Evolutionary conservation across 1,140 invertebrate genomes (phyloP).

Genomic region (Ceratina calcarata): DNA sequence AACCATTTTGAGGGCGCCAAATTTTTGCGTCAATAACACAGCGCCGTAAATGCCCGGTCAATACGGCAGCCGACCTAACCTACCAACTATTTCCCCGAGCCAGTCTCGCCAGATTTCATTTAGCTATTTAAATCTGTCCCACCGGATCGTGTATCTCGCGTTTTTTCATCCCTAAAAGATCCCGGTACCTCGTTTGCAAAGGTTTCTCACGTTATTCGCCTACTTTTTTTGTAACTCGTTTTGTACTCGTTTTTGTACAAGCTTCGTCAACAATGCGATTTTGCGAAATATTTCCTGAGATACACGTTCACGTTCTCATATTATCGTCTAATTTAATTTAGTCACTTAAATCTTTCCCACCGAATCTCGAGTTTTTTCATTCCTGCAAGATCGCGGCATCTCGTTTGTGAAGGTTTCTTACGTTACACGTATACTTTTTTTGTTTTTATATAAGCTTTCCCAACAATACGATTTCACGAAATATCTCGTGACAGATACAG

Average conservation of each 20-base stretch:
- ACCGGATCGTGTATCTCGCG: no score
- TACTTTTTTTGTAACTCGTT: background rate
- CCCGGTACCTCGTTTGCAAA: no score
- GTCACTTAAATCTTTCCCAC: background rate
- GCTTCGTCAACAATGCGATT: no score
- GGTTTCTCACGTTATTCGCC: background rate
- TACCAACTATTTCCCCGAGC: constrained; percentile 53
- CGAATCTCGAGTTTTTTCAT: background rate
- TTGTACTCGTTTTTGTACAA: background rate
- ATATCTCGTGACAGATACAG: no score
- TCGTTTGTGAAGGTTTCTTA: no score
- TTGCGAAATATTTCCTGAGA: no score
- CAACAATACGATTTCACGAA: no score
- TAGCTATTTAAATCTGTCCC: constrained; percentile 10
- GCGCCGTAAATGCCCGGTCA: constrained; percentile 56
- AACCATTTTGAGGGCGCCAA: constrained; percentile 72
- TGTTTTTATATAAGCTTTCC: no score
- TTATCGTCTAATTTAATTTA: constrained; percentile 16
- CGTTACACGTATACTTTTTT: background rate
- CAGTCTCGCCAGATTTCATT: constrained; percentile 10
- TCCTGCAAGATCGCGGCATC: no score
- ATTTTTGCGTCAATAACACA: constrained; percentile 69
- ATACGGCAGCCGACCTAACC: constrained; percentile 65
- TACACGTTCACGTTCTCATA: background rate
- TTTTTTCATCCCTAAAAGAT: background rate